phyloP scores from a whole-genome alignment of 2,888 invertebrate species.

The Tuberolachnus salignus region DNA sequence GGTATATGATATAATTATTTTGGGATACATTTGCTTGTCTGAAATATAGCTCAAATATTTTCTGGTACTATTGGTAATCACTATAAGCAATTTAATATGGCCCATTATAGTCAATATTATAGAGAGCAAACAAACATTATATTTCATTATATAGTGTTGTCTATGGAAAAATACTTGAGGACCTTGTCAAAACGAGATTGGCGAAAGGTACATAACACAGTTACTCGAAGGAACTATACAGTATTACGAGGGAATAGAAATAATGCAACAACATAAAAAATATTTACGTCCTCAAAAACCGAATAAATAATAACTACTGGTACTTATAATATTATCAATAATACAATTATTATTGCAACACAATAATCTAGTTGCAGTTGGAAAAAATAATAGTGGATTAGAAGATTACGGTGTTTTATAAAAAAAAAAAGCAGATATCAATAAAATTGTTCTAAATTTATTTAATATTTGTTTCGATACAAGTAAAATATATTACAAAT shows the following conservation, averaged over 20 bases:
- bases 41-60: background rate
- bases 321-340: background rate
- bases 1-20: too few relatives aligned
- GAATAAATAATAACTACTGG: background rate
- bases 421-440: background rate
- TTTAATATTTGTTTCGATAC: slow-evolving; percentile 5
- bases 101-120: background rate
- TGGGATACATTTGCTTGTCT: too few relatives aligned
- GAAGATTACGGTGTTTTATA: slow-evolving; percentile 3
- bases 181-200: slow-evolving; percentile 41
- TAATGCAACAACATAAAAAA: slow-evolving; percentile 25
- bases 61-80: slow-evolving; percentile 10
- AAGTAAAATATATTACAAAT: background rate
- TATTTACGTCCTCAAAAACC: background rate
- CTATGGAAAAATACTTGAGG: slow-evolving; percentile 10
- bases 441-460: background rate
- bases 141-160: slow-evolving; percentile 16
- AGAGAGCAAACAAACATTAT: slow-evolving; percentile 18
- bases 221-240: slow-evolving; percentile 22
- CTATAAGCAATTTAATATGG: background rate
- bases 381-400: background rate
- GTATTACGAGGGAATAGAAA: slow-evolving; percentile 10
- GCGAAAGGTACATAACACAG: slow-evolving; percentile 29
- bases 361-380: background rate
- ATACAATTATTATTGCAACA: background rate